Percentiles rank a stretch among this genome's conserved stretches.
Evolutionary conservation across 2,113 vertebrate genomes (phyloP).

Genomic region (Brachionichthys hirsutus): DNA sequence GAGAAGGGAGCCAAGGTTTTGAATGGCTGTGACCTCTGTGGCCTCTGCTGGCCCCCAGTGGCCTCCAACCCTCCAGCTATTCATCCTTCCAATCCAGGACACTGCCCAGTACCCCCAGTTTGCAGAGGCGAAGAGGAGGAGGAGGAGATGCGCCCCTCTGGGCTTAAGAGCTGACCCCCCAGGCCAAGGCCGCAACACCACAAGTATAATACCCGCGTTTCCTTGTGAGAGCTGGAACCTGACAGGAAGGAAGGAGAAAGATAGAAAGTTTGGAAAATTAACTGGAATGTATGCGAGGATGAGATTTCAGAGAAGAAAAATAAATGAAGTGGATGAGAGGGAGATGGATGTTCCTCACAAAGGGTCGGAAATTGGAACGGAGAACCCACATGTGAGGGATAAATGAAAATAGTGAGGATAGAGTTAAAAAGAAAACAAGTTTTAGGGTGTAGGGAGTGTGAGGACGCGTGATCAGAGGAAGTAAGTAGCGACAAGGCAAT

Average conservation of each 20-base stretch:
- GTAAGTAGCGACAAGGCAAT: slow-evolving; percentile 48
- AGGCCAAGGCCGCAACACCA: slow-evolving; percentile 56
- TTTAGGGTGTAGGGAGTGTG: slow-evolving; percentile 10
- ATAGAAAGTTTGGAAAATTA: slow-evolving; percentile 42
- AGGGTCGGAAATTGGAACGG: slow-evolving; percentile 19
- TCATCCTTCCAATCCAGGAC: slow-evolving; percentile 56
- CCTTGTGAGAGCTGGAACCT: slow-evolving; percentile 60
- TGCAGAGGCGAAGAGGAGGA: slow-evolving; percentile 49
- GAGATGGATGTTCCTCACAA: slow-evolving; percentile 52
- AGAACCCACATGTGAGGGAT: slow-evolving; percentile 30
- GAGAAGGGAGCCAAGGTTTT: slow-evolving; percentile 66
- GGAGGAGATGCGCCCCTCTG: slow-evolving; percentile 56
- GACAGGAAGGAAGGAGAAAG: slow-evolving; percentile 38
- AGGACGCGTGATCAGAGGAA: slow-evolving; percentile 28
- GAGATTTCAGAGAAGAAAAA: slow-evolving; percentile 15
- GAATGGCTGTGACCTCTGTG: slow-evolving; percentile 74
- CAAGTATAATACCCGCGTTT: slow-evolving; percentile 54
- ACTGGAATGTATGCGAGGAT: slow-evolving; percentile 20
- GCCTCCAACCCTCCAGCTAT: slow-evolving; percentile 62
- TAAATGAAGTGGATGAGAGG: slow-evolving; percentile 30
- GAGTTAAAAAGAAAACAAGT: slow-evolving; percentile 11
- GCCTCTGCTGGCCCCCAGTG: slow-evolving; percentile 61
- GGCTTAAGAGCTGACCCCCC: slow-evolving; percentile 55
- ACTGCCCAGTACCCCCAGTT: slow-evolving; percentile 49
- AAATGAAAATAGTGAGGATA: slow-evolving; percentile 31